Evolutionary conservation across 2,888 invertebrate species (phyloP).

Genomic region (Melangyna quadrimaculata): DNA sequence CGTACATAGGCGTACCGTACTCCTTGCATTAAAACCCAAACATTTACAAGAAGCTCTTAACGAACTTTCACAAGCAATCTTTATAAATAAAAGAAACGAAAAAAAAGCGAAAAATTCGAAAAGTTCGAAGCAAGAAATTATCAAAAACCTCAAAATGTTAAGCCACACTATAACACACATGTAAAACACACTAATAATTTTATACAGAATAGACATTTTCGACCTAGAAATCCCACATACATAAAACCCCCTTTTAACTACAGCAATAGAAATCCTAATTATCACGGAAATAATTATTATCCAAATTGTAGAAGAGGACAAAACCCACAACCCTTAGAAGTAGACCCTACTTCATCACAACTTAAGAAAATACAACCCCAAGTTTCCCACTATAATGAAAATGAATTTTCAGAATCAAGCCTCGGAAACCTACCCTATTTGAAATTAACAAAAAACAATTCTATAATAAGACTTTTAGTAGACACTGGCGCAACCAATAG

Average conservation of each 20-base stretch:
- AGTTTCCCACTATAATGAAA: neutral
- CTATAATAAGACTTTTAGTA: no score
- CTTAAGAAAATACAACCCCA: no score
- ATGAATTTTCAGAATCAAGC: neutral
- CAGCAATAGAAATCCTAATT: neutral
- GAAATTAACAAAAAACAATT: no score
- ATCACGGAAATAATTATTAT: neutral
- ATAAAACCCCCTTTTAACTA: neutral
- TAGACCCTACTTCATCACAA: no score
- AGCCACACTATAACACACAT: neutral
- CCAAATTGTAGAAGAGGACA: no score
- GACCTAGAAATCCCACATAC: no score
- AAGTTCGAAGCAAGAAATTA: neutral
- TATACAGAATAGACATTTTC: no score
- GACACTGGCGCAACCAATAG: no score
- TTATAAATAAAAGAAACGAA: neutral
- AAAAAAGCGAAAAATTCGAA: neutral
- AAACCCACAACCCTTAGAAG: neutral
- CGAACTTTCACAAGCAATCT: neutral
- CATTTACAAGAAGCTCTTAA: neutral
- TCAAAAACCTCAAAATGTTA: neutral
- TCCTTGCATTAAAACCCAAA: neutral
- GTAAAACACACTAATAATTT: neutral
- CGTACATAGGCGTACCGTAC: neutral
- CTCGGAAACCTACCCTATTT: no score